A percentile compares a stretch with the other conserved stretches of the same genome.
These are phyloP conservation scores for Cataglyphis hispanica DNA, from an alignment of 1,140 invertebrate genomes.

Conservation along the genomic window DNA sequence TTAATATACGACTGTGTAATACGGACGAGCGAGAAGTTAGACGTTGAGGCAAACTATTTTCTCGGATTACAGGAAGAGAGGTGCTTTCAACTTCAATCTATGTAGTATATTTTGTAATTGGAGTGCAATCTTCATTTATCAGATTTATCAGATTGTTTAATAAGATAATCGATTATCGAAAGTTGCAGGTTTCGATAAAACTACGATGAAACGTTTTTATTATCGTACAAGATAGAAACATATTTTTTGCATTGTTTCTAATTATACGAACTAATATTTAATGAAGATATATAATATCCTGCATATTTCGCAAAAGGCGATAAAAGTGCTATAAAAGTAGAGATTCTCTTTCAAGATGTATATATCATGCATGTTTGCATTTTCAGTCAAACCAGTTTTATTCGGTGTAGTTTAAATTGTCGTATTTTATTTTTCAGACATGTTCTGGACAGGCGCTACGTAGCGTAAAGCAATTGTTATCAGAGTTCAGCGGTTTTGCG, in stretches of 20 bases:
- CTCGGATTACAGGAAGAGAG: conserved; percentile 20
- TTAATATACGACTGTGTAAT: conserved; percentile 32
- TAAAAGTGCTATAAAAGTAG: background rate
- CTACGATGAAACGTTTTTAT: background rate
- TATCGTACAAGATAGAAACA: background rate
- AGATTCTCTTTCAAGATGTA: conserved; percentile 25
- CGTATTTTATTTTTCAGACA: conserved; percentile 31
- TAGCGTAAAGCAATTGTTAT: conserved; percentile 49
- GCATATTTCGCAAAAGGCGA: too few species aligned
- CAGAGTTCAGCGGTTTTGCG: conserved; percentile 17
- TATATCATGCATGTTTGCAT: background rate
- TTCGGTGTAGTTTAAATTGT: background rate
- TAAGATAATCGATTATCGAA: conserved; percentile 44
- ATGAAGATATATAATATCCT: background rate
- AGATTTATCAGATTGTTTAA: conserved; percentile 40
- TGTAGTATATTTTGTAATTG: background rate
- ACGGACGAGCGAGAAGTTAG: background rate
- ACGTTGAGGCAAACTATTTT: conserved; percentile 39
- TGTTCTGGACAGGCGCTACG: background rate
- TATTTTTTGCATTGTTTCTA: background rate
- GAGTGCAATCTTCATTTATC: conserved; percentile 46
- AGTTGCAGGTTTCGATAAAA: conserved; percentile 3
- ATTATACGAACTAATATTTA: conserved; percentile 11
- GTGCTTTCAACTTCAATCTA: conserved; percentile 3
- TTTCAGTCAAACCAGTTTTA: conserved; percentile 35